phyloP scores from a whole-genome alignment of 2,113 vertebrate genomes.

The Cryptotis parvus region DNA sequence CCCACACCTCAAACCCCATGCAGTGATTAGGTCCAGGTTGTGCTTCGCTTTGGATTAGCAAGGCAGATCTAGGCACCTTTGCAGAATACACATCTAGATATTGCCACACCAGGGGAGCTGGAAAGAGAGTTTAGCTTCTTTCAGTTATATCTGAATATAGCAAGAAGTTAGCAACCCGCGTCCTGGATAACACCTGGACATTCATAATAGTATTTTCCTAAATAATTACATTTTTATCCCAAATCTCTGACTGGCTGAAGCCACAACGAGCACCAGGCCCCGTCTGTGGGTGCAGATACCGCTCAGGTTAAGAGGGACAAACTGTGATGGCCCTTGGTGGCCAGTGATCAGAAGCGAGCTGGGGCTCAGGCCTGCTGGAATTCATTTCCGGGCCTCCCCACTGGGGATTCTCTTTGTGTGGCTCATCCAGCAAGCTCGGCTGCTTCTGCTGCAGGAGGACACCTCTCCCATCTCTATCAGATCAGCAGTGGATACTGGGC shows the following conservation, averaged over 20 bases:
- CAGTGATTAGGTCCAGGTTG: not conserved
- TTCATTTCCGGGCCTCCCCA: not conserved
- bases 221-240: not conserved
- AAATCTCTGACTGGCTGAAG: not conserved
- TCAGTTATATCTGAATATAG: not conserved
- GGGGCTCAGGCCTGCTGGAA: not conserved
- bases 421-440: not conserved
- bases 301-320: not conserved
- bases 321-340: not conserved
- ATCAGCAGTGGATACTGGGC: not conserved
- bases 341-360: not conserved
- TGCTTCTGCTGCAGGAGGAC: not conserved
- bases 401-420: not conserved
- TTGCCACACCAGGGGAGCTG: not conserved
- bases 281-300: not conserved
- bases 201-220: not conserved
- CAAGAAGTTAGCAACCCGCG: not conserved
- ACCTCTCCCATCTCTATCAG: slow-evolving; percentile 32
- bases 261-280: not conserved
- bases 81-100: not conserved
- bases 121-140: slow-evolving; percentile 34
- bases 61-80: not conserved
- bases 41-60: not conserved
- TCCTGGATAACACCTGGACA: not conserved
- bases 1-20: not conserved